These are phyloP conservation scores for Alfaro cultratus DNA, from an alignment of 2,797 vertebrate species.

Conservation along the genomic window DNA sequence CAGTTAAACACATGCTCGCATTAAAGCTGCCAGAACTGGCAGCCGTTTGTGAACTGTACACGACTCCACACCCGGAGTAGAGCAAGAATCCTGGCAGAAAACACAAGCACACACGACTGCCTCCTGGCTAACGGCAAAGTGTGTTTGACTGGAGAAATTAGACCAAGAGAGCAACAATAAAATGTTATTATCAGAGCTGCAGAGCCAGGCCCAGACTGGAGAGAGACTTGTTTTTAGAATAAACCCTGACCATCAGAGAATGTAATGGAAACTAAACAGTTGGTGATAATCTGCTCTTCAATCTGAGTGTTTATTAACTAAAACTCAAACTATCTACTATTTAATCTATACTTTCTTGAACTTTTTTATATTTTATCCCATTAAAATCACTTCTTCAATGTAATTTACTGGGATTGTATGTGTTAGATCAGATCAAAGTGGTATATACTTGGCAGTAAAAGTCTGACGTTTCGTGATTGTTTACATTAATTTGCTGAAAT, in stretches of 20 bases:
- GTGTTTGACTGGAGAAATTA: slow-evolving; percentile 55
- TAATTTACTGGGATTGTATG: not conserved
- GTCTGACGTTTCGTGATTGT: not conserved
- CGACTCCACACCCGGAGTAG: slow-evolving; percentile 55
- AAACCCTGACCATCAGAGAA: not conserved
- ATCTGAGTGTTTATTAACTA: not conserved
- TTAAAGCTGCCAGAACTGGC: slow-evolving; percentile 41
- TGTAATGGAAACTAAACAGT: not conserved
- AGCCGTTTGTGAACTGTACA: slow-evolving; percentile 54
- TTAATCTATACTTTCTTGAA: not conserved
- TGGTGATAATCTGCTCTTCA: not conserved
- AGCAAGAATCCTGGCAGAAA: slow-evolving; percentile 46
- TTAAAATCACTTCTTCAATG: not conserved
- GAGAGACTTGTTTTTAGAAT: not conserved
- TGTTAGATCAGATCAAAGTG: not conserved
- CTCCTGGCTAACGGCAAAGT: slow-evolving; percentile 7
- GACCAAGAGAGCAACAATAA: slow-evolving; percentile 19
- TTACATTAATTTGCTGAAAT: not conserved
- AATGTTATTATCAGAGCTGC: slow-evolving; percentile 19
- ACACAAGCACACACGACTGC: slow-evolving; percentile 28
- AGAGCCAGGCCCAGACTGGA: not conserved
- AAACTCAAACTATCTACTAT: not conserved
- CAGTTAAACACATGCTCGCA: slow-evolving; percentile 31
- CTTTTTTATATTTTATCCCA: not conserved
- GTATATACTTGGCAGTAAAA: not conserved